Evolutionary conservation across 2,797 vertebrate species (phyloP), one percentile per base, ranked within the genome.

Genomic region (Harpagifer antarcticus): DNA sequence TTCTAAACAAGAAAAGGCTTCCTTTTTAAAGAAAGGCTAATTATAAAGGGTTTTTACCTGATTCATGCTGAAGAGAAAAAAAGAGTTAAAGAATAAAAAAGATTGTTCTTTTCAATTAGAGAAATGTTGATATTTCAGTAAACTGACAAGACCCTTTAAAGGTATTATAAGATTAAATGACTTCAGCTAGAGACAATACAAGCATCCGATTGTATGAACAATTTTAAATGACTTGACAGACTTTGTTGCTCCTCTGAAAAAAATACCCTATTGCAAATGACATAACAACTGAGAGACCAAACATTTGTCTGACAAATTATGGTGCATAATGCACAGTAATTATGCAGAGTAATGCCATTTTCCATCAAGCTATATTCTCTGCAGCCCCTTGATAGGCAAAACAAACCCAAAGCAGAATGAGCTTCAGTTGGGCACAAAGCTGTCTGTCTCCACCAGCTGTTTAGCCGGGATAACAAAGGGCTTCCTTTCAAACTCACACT

Each of bases 231-330:
- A 72, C 59, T 62, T 33, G 53, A 76, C 83, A 78, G 72, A 74
- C 62, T 72, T 33, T 69, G 78, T 74, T 62, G 43, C 66, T 64
- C 55, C 31, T 31, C 53, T 64, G 68, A 64, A 75, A 81, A 59
- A 67, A 71, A 75, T 48, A 72, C 80, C 66, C 77, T 63, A 69
- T 75, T 76, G 79, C 75, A 87, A 82, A 68, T 79, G 73, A 65
- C 66, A 48, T 27, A 72, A 72, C 69, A 82, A 72, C 42, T 4
- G 19, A 45, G 76, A 84, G 76, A 85, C 74, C 81, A 86, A 90
- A 89, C 91, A 92, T 93, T 91, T 87, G 74, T 91, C 79, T 83
- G 83, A 84, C 82, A 89, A 88, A 92, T 75, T 79, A 89, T 56
- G 82, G 73, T 53, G 84, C 80, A 91, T 92, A 90, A 92, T 91